Evolutionary conservation across 2,113 vertebrate genomes (phyloP).

Genomic region (Donacobius atricapilla): DNA sequence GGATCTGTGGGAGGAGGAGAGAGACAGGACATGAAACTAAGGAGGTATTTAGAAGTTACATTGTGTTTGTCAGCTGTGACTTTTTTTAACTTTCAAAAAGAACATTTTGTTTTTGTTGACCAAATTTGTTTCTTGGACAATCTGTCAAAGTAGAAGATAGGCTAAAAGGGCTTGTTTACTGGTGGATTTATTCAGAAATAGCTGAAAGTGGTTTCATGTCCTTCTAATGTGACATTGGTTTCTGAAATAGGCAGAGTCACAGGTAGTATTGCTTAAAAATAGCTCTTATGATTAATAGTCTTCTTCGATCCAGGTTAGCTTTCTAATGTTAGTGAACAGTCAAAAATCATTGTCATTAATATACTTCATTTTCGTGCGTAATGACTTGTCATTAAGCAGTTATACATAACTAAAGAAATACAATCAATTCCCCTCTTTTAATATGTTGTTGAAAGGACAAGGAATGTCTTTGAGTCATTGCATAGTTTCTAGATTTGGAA

Average conservation of each 20-base stretch:
- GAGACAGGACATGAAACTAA: background rate
- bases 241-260: background rate
- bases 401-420: background rate
- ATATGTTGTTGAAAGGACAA: background rate
- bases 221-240: background rate
- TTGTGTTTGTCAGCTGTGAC: background rate
- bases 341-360: background rate
- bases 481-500: background rate
- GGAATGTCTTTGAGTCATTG: background rate
- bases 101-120: conserved; percentile 23
- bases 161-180: conserved; percentile 15
- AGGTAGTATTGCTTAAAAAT: background rate
- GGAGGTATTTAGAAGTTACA: background rate
- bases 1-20: background rate
- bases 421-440: background rate
- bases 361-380: background rate
- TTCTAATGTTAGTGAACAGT: background rate
- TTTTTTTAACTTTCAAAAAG: conserved; percentile 17
- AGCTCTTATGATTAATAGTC: background rate
- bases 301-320: background rate
- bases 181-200: background rate
- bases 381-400: background rate
- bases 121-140: background rate
- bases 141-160: background rate
- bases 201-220: background rate